These are phyloP conservation scores for Cremastinae sp. DNA, from an alignment of 2,888 invertebrate genomes.

Conservation along the genomic window DNA sequence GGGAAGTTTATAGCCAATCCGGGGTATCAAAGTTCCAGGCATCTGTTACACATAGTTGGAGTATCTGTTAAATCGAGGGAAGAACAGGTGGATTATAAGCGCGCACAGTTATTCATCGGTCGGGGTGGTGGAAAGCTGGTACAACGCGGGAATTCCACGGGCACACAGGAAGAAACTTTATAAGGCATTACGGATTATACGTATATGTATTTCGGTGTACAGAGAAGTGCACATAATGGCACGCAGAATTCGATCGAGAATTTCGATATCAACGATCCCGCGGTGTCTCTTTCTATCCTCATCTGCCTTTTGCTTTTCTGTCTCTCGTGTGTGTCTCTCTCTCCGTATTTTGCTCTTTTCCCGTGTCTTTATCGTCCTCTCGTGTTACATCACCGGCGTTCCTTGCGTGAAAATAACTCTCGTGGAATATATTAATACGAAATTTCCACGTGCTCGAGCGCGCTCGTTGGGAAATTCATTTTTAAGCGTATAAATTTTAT, in stretches of 20 bases:
- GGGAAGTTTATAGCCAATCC: not conserved
- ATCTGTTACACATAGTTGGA: constrained; percentile 56
- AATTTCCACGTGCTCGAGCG: not conserved
- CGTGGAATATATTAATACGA: constrained; percentile 20
- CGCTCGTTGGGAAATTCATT: not conserved
- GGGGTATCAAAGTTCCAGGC: constrained; percentile 24
- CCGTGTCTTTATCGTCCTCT: not conserved
- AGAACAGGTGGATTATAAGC: constrained; percentile 42
- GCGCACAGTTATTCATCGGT: constrained; percentile 7
- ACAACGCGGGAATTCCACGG: constrained; percentile 19
- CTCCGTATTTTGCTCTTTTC: not conserved
- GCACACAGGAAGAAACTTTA: constrained; percentile 27
- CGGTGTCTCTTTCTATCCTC: not conserved
- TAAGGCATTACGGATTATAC: constrained; percentile 20
- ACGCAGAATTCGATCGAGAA: constrained; percentile 52
- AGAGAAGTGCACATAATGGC: constrained; percentile 42
- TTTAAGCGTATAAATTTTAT: not conserved
- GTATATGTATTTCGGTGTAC: constrained; percentile 11
- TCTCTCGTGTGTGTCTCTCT: not conserved
- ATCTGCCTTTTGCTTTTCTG: too few relatives aligned
- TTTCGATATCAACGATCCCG: constrained; percentile 16
- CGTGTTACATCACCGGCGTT: constrained; percentile 3
- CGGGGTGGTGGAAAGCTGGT: not conserved
- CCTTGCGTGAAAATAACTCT: constrained; percentile 26
- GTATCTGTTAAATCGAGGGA: constrained; percentile 49